phyloP scores from a whole-genome alignment of 53 echinoderm and acorn worm species.

The Patiria pectinifera region DNA sequence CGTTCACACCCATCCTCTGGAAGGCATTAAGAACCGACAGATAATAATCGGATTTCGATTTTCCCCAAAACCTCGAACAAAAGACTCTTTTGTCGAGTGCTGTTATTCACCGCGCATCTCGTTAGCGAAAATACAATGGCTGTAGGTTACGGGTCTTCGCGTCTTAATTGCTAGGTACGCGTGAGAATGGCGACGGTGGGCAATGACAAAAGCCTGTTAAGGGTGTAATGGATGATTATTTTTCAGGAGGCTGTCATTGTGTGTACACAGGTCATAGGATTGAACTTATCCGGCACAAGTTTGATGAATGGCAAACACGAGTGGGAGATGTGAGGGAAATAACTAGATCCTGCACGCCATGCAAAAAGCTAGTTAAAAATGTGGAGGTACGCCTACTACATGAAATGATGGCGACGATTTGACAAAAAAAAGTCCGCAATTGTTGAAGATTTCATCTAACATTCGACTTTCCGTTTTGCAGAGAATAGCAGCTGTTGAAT shows the following conservation, averaged over 20 bases:
- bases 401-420: neutral
- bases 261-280: neutral
- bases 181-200: neutral
- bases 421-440: neutral
- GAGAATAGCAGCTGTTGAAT: no score
- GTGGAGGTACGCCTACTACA: neutral
- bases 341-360: neutral
- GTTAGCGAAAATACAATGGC: neutral
- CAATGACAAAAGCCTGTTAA: neutral
- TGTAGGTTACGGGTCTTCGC: neutral
- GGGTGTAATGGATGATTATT: neutral
- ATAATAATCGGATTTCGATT: neutral
- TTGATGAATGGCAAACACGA: neutral
- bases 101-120: neutral
- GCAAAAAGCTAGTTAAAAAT: neutral
- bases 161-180: neutral
- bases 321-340: neutral
- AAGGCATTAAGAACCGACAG: neutral
- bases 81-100: neutral
- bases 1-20: neutral
- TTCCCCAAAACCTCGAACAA: neutral
- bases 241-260: neutral
- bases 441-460: neutral
- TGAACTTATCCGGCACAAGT: slow-evolving; percentile 1
- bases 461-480: no score